Conservation (phyloP, 2,797 vertebrate species). For the Bradypus variegatus region DNA sequence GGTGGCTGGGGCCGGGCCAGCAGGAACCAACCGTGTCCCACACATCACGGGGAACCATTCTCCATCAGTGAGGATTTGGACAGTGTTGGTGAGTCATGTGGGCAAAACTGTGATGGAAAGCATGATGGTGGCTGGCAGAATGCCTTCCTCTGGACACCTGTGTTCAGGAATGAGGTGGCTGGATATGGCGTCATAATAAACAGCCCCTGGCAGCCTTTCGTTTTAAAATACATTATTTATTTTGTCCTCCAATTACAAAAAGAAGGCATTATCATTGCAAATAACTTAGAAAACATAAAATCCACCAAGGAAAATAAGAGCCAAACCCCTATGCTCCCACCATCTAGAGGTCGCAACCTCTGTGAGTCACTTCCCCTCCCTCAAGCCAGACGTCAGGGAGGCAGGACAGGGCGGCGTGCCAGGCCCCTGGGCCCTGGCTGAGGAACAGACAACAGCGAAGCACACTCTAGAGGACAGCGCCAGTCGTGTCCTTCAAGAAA, state of each 20-base stretch:
- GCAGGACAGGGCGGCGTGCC: rapidly evolving
- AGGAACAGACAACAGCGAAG: no score
- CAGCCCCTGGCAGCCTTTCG: background rate
- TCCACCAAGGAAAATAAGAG: background rate
- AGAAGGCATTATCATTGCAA: background rate
- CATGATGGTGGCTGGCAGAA: no score
- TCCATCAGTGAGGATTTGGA: rapidly evolving
- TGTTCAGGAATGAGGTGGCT: no score
- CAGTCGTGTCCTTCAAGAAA: background rate
- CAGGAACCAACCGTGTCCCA: background rate
- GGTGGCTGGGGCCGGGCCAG: background rate
- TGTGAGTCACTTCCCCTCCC: no score
- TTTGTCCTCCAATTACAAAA: background rate
- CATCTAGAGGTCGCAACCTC: rapidly evolving
- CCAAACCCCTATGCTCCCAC: background rate
- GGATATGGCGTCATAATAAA: background rate
- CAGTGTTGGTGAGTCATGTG: rapidly evolving
- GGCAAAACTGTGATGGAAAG: background rate
- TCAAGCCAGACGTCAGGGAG: rapidly evolving
- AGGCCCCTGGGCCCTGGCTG: rapidly evolving
- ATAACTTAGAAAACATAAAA: background rate
- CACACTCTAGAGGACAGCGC: rapidly evolving
- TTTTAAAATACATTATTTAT: slow-evolving; percentile 37
- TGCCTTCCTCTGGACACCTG: rapidly evolving
- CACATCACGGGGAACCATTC: rapidly evolving